phyloP scores from a whole-genome alignment of 2,888 invertebrate species.

The Poecilobothrus nobilitatus region DNA sequence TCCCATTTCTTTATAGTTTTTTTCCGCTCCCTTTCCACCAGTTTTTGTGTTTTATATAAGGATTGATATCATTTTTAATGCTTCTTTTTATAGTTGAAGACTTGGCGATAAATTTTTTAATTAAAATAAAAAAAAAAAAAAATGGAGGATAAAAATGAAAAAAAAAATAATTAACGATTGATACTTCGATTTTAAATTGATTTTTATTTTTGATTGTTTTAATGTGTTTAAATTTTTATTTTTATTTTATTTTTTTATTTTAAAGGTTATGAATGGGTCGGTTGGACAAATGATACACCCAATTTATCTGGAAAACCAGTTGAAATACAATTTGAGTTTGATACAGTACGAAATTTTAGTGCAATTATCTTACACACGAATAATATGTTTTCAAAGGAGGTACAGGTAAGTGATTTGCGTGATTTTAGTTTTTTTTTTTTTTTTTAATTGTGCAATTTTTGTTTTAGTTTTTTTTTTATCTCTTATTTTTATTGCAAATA shows the following conservation, averaged over 20 bases:
- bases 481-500: too few species aligned
- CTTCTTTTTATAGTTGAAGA: too few species aligned
- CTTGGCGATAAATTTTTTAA: too few species aligned
- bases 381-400: slow-evolving; percentile 67
- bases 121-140: neutral
- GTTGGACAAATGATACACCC: slow-evolving; percentile 65
- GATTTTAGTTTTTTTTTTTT: neutral
- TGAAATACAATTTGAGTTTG: slow-evolving; percentile 71
- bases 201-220: neutral
- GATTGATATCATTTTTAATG: too few species aligned
- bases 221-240: neutral
- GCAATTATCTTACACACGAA: slow-evolving; percentile 65
- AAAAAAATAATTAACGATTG: slow-evolving; percentile 1
- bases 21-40: neutral
- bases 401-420: slow-evolving; percentile 49
- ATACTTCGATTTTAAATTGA: neutral
- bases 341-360: slow-evolving; percentile 66
- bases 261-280: slow-evolving; percentile 73
- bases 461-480: too few species aligned
- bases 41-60: too few species aligned
- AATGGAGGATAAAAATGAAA: neutral
- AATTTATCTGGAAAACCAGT: slow-evolving; percentile 56
- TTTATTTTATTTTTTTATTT: slow-evolving; percentile 20
- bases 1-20: neutral
- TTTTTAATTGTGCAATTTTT: neutral